Evolutionary conservation across 1,140 invertebrate species (phyloP).

Genomic region (Atta texana): DNA sequence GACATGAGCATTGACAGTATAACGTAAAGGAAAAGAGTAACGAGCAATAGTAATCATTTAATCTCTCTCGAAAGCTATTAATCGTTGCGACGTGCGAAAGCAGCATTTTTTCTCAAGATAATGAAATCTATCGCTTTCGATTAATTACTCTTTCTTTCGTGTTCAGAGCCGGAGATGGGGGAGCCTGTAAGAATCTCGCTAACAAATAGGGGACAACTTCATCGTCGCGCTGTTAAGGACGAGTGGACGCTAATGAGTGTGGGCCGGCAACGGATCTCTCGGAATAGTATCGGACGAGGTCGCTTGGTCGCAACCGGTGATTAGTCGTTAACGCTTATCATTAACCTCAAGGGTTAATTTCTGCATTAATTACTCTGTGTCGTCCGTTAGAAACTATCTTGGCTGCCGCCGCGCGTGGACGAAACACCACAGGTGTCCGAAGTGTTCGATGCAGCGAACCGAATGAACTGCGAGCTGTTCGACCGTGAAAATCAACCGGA

Average conservation of each 20-base stretch:
- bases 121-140: slow-evolving; percentile 60
- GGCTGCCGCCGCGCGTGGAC: slow-evolving; percentile 36
- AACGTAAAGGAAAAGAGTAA: not conserved
- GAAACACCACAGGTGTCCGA: slow-evolving; percentile 61
- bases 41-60: slow-evolving; percentile 11
- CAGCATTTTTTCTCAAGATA: slow-evolving; percentile 47
- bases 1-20: not conserved
- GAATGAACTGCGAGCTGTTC: slow-evolving; percentile 1
- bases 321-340: slow-evolving; percentile 83
- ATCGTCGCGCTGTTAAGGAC: slow-evolving; percentile 57
- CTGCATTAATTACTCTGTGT: slow-evolving; percentile 78
- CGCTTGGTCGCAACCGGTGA: slow-evolving; percentile 72
- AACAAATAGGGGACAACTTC: slow-evolving; percentile 71
- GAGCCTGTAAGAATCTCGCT: slow-evolving; percentile 21
- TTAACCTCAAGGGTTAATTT: slow-evolving; percentile 82
- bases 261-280: slow-evolving; percentile 64
- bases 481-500: slow-evolving; percentile 38
- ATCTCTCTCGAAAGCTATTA: slow-evolving; percentile 49
- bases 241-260: slow-evolving; percentile 71
- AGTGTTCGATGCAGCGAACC: slow-evolving; percentile 9
- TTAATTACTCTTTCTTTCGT: slow-evolving; percentile 50
- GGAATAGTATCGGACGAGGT: slow-evolving; percentile 70
- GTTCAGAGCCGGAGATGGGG: not conserved
- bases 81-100: slow-evolving; percentile 46
- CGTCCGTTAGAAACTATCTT: slow-evolving; percentile 72